These are phyloP conservation scores for Lepus townsendii DNA, from an alignment of 2,797 vertebrate genomes.

Conservation along the genomic window DNA sequence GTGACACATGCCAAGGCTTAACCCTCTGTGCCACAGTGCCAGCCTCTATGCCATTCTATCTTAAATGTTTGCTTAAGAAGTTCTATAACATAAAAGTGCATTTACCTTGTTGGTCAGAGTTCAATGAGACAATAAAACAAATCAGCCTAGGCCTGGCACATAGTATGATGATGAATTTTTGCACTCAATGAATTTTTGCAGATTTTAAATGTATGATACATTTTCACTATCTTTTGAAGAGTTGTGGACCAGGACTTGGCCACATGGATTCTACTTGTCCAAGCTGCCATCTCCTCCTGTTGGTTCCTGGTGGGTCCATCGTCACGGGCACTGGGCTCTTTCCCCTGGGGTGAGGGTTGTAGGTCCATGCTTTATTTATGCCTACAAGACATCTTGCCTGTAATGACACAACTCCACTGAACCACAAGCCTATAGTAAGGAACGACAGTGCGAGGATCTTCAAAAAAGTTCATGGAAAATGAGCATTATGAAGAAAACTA, in stretches of 20 bases:
- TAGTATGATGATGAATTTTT: background rate
- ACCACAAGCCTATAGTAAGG: background rate
- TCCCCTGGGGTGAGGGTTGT: background rate
- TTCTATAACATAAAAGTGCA: background rate
- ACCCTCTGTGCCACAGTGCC: too few relatives aligned
- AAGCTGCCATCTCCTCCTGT: background rate
- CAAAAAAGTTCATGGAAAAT: too few relatives aligned
- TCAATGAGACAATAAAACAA: background rate
- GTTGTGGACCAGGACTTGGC: background rate
- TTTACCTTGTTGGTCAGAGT: background rate
- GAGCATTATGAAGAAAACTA: too few relatives aligned
- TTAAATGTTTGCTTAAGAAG: conserved; percentile 6
- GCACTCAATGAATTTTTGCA: background rate
- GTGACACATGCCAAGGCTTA: too few relatives aligned
- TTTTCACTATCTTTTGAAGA: background rate
- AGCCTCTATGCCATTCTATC: background rate
- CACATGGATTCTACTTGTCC: background rate
- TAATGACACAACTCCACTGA: background rate
- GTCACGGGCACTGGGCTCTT: background rate
- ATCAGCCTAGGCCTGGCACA: background rate
- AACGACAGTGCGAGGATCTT: too few relatives aligned
- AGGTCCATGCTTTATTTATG: background rate
- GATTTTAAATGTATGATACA: background rate
- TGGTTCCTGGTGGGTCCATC: background rate
- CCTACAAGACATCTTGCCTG: background rate